Evolutionary conservation across 1,140 invertebrate genomes (phyloP).

Genomic region (Cherax destructor): DNA sequence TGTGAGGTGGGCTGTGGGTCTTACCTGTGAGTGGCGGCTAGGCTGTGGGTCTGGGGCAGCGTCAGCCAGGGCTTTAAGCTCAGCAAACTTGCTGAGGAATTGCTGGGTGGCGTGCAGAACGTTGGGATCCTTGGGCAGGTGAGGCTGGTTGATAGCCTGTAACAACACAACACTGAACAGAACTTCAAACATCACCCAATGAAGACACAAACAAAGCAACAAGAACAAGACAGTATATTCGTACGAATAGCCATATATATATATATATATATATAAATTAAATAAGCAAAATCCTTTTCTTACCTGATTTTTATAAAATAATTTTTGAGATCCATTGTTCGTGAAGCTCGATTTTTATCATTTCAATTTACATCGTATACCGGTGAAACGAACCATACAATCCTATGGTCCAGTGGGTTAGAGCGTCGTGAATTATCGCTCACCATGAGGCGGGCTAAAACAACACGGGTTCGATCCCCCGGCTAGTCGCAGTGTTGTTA

Average conservation of each 20-base stretch:
- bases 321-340: too few species aligned
- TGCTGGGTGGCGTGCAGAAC: constrained; percentile 58
- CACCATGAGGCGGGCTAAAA: too few species aligned
- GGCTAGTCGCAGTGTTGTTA: too few species aligned
- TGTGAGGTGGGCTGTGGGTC: background rate
- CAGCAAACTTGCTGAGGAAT: constrained; percentile 68
- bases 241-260: background rate
- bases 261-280: background rate
- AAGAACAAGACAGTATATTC: too few species aligned
- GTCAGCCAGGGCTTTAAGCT: constrained; percentile 69
- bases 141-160: constrained; percentile 61
- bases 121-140: constrained; percentile 63
- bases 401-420: too few species aligned
- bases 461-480: too few species aligned
- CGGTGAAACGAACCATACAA: too few species aligned
- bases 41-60: constrained; percentile 57
- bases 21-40: background rate
- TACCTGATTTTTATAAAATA: too few species aligned
- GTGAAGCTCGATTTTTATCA: too few species aligned
- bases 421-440: too few species aligned
- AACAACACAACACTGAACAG: background rate
- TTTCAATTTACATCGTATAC: too few species aligned
- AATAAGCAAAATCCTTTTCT: too few species aligned
- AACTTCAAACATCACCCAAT: background rate
- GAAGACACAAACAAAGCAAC: background rate